phyloP scores from a whole-genome alignment of 2,888 invertebrate genomes.

The Zelleria hepariella region DNA sequence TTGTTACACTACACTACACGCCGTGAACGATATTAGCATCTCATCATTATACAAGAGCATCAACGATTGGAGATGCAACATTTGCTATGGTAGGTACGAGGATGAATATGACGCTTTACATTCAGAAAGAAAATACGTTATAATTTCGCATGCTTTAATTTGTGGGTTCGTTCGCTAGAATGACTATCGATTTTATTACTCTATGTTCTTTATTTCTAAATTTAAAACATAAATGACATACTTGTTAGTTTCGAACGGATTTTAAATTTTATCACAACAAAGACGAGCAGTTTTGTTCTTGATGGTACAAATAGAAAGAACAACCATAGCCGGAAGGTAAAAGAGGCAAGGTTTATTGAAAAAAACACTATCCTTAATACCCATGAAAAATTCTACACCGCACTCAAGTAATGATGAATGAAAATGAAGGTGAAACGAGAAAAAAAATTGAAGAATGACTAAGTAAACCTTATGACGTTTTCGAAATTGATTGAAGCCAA shows the following conservation, averaged over 20 bases:
- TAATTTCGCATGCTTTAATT: too few relatives aligned
- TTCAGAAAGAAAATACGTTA: too few relatives aligned
- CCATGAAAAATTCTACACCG: neutral
- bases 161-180: too few relatives aligned
- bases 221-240: too few relatives aligned
- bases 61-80: neutral
- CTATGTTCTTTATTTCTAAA: too few relatives aligned
- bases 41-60: neutral
- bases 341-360: neutral
- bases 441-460: neutral
- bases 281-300: neutral
- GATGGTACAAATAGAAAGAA: neutral
- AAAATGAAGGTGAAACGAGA: neutral
- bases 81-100: neutral
- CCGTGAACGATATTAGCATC: neutral
- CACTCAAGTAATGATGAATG: neutral
- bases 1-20: neutral
- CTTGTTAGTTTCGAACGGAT: too few relatives aligned
- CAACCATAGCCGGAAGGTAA: neutral
- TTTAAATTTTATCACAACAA: too few relatives aligned
- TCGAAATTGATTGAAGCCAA: neutral
- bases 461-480: too few relatives aligned
- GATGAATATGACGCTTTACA: neutral
- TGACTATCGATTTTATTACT: too few relatives aligned
- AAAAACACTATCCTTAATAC: neutral